Evolutionary conservation across 2,797 vertebrate genomes (phyloP), one percentile per base, ranked within the genome.

Genomic region (Gymnothorax reevesii): DNA sequence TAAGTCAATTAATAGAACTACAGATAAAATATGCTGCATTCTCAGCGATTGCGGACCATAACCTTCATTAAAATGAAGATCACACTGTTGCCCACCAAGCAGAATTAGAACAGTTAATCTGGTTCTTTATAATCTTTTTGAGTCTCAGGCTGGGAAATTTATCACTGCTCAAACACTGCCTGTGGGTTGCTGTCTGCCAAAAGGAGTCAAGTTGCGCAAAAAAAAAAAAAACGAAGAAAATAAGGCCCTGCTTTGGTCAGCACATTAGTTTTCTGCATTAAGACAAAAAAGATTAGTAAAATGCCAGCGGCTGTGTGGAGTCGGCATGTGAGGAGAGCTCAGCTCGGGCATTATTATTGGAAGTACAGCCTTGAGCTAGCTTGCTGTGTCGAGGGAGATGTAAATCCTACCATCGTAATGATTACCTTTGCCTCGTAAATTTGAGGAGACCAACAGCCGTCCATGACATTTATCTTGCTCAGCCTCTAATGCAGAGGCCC

Each of bases 51-150:
- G 86, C 83, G n/a, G 85, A 86, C 73, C 64, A 25, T 66, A 66
- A 64, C 82, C 86, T 80, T 88, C 84, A 88, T 88, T 88, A 88
- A 42, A 88, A 88, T 82, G 85, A 82, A 88, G 87, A 88, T 88
- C 86, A 88, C 73, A 33, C 82, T 84, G 80, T 86, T 82, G 82
- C 79, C 83, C 55, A 71, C 69, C 85, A 6, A 57, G 57, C 83
- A 86, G 87, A 86, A 88, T 88, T 88, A 86, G 83, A 84, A 66
- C 80, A 73, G 84, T 88, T 88, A 84, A 88, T 86, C 87, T 86
- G 64, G 52, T 71, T 25, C 85, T 83, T 42, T 42, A 69, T 84
- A 88, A 86, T 82, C 83, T 84, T 88, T 84, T 42, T 57, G 54
- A 86, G 54, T 17, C 25, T 75, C 83, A 17, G 20, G 54, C 85